phyloP scores from a whole-genome alignment of 2,113 vertebrate genomes.

The Hiodon tergisus region DNA sequence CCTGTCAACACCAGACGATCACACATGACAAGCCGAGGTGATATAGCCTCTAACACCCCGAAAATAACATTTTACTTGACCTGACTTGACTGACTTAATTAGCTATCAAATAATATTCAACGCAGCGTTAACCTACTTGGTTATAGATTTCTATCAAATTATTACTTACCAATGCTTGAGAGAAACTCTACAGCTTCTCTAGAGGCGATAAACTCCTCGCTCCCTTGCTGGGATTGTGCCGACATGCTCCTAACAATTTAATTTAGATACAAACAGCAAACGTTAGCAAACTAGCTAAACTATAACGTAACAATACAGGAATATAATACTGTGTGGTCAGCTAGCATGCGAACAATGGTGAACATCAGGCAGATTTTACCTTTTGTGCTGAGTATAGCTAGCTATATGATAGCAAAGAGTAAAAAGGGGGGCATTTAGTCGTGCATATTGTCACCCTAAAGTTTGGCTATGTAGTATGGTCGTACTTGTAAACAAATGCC shows the following conservation, averaged over 20 bases:
- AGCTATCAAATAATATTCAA: no score
- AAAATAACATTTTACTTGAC: no score
- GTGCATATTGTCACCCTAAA: no score
- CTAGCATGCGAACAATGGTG: not conserved
- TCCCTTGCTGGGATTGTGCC: conserved; percentile 3
- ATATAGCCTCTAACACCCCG: no score
- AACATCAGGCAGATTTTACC: no score
- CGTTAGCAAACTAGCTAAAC: not conserved
- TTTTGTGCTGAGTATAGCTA: no score
- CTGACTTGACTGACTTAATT: no score
- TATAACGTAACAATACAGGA: not conserved
- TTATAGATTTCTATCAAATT: not conserved
- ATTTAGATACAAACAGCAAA: not conserved
- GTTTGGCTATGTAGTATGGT: no score
- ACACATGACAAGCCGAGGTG: not conserved
- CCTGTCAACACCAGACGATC: conserved; percentile 28
- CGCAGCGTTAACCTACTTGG: no score
- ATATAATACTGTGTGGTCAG: not conserved
- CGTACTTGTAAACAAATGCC: no score
- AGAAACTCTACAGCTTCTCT: conserved; percentile 56
- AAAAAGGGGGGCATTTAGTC: no score
- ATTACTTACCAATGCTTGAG: conserved; percentile 55
- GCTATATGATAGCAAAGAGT: no score
- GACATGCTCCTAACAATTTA: not conserved
- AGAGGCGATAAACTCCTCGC: conserved; percentile 38